These are phyloP conservation scores for Corythornis leucogaster DNA, from an alignment of 2,797 vertebrate genomes.

Conservation along the genomic window DNA sequence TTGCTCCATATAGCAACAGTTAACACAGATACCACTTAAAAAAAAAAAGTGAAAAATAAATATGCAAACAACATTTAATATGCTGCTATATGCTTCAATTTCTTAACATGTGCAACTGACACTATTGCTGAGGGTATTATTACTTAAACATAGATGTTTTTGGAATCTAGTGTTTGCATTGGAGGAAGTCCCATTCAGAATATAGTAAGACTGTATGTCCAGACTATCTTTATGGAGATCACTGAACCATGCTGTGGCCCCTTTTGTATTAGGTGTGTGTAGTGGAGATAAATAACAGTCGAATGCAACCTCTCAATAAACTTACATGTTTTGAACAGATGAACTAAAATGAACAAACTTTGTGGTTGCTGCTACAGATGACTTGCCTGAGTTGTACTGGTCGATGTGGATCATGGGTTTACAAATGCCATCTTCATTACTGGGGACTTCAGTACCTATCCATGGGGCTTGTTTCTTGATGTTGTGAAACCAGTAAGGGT, in stretches of 20 bases:
- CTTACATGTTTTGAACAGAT: not conserved
- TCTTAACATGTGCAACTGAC: not conserved
- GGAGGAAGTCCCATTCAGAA: not conserved
- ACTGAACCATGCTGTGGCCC: not conserved
- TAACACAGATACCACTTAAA: not conserved
- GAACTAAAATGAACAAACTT: not conserved
- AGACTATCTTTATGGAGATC: not conserved
- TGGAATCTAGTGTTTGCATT: not conserved
- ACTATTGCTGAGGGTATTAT: not conserved
- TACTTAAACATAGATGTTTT: not conserved
- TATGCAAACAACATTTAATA: not conserved
- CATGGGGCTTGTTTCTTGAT: not conserved
- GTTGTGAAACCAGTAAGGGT: not conserved
- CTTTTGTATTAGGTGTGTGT: not conserved
- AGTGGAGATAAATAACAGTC: not conserved
- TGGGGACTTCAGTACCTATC: not conserved
- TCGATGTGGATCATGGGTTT: not conserved
- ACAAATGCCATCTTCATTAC: not conserved
- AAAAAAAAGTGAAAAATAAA: not conserved
- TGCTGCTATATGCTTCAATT: not conserved
- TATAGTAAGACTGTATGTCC: not conserved
- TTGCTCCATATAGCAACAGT: not conserved
- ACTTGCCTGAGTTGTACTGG: not conserved
- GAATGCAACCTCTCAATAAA: not conserved
- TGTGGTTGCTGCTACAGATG: not conserved